Evolutionary conservation across 64 coral and sea anemone species (phyloP), one percentile per base, ranked within the genome.

Genomic region (Montipora capricornis): DNA sequence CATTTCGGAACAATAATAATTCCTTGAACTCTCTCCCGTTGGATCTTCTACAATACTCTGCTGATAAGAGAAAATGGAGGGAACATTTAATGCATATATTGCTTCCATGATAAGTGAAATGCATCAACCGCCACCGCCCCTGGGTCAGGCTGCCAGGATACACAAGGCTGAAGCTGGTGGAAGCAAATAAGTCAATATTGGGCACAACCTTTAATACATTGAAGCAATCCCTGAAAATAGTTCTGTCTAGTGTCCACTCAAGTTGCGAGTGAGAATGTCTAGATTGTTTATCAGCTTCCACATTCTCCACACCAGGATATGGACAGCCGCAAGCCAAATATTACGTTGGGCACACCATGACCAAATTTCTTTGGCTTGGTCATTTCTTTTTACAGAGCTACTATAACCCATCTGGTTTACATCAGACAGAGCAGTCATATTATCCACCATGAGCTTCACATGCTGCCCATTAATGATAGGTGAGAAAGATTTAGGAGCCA

Each of bases 401-500:
- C 90, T 92, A 20, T 76, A 88, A 47, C 83, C 83, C 91, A 93
- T 93, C 49, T 93, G 74, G 75, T 93, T 93, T 14, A 93, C 17
- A 78, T 88, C 74, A 10, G 71, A 55, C 52, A 55, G 52, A 2
- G 53, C 53, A 57, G 53, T 57, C 53, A 57, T 57, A 57, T 57
- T 57, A 57, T 57, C 53, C 53, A 57, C 53, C 53, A 57, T 57
- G 10, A 57, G 53, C 53, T 57, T 57, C 53, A 57, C 53, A 57
- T 57, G 53, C 53, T 57, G 53, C 53, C 53, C 53, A 57, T 57
- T 57, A 57, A 57, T 57, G 53, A 57, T 57, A 57, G 53, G 10
- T 57, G 26, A 26, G 26, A 57, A 57, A 57, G 53, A 57, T 57
- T 57, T 57, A 57, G 10, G 26, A 26, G 26, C 26, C 53, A 57